Evolutionary conservation across 53 echinoderm and acorn worm genomes (phyloP).

Genomic region (Holothuria scabra): DNA sequence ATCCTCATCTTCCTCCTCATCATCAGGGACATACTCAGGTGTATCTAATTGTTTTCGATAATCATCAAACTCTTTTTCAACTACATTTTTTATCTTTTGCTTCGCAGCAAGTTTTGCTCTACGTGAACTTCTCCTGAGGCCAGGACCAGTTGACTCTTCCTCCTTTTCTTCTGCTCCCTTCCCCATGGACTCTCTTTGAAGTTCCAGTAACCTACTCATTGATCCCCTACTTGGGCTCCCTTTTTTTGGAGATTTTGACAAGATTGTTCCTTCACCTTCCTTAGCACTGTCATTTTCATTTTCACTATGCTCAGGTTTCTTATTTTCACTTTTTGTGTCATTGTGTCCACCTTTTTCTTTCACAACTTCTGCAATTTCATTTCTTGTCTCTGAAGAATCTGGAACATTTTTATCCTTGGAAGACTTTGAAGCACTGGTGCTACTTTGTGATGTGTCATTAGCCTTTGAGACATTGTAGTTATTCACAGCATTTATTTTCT

Average conservation of each 20-base stretch:
- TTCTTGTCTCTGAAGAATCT: too few species aligned
- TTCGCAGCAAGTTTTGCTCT: slow-evolving; percentile 48
- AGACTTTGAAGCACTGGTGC: too few species aligned
- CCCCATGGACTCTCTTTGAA: slow-evolving; percentile 27
- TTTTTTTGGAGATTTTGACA: slow-evolving; percentile 5
- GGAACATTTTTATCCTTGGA: too few species aligned
- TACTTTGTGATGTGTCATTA: too few species aligned
- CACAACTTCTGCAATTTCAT: too few species aligned
- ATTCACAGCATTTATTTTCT: not conserved
- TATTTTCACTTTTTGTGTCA: too few species aligned
- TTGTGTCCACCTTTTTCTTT: too few species aligned
- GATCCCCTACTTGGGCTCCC: not conserved
- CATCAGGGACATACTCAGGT: slow-evolving; percentile 16
- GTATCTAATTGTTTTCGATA: slow-evolving; percentile 7
- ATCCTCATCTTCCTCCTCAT: slow-evolving; percentile 21
- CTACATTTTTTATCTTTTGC: slow-evolving; percentile 40
- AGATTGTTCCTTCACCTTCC: not conserved
- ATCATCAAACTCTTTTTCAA: slow-evolving; percentile 45
- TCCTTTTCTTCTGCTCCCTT: slow-evolving; percentile 4
- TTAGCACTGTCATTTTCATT: not conserved
- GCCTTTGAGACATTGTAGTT: not conserved
- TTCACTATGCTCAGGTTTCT: not conserved
- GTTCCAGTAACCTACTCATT: slow-evolving; percentile 20
- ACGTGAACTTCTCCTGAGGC: slow-evolving; percentile 33
- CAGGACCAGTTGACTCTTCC: not conserved